Conservation (phyloP, 1,140 invertebrate species). For the Neodiprion fabricii region DNA sequence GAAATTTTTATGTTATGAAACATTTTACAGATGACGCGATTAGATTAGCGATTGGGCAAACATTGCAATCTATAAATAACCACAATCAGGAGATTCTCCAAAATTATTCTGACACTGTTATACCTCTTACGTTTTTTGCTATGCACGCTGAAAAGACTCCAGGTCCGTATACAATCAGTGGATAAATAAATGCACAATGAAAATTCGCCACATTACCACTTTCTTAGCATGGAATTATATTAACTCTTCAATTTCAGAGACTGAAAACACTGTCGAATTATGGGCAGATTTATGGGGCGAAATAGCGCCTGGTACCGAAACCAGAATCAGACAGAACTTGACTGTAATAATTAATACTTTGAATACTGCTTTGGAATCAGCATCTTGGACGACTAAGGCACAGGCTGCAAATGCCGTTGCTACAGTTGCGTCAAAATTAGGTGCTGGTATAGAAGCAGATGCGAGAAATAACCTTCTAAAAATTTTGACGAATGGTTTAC, state of each 20-base stretch:
- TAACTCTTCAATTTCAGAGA: constrained; percentile 49
- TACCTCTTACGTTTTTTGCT: constrained; percentile 87
- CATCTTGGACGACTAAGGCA: constrained; percentile 86
- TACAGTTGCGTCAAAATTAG: constrained; percentile 79
- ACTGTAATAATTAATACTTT: constrained; percentile 75
- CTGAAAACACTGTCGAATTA: constrained; percentile 70
- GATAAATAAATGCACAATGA: too few species aligned
- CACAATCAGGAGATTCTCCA: constrained; percentile 85
- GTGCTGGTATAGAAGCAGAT: constrained; percentile 68
- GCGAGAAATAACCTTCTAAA: constrained; percentile 72
- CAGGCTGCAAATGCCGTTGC: constrained; percentile 83
- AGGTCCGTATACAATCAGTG: constrained; percentile 45
- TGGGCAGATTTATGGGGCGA: constrained; percentile 93
- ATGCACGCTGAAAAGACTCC: constrained; percentile 82
- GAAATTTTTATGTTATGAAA: background rate
- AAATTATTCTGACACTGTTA: constrained; percentile 76
- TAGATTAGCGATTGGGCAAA: constrained; percentile 77
- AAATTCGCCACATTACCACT: constrained; percentile 1
- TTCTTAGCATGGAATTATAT: background rate
- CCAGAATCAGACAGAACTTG: constrained; percentile 79
- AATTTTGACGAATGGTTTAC: constrained; percentile 74
- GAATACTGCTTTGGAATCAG: constrained; percentile 74
- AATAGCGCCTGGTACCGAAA: constrained; percentile 83
- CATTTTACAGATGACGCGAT: constrained; percentile 69
- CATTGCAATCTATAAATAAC: constrained; percentile 81